Evolutionary conservation across 2,797 vertebrate genomes (phyloP).

Genomic region (Erpetoichthys calabaricus): DNA sequence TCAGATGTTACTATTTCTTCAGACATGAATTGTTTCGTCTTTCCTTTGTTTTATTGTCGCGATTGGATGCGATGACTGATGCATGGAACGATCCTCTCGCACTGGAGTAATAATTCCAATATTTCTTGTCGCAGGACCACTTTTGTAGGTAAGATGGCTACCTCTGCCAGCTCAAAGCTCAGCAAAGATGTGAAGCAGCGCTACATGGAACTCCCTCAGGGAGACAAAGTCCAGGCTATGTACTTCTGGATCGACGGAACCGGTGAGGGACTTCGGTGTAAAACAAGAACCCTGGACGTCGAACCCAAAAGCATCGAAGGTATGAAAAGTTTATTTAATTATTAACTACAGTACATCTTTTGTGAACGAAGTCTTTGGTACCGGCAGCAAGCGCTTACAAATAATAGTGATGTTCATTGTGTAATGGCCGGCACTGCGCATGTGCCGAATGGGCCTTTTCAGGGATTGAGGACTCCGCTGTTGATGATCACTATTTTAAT

Average conservation of each 20-base stretch:
- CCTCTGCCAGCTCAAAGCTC: constrained; percentile 71
- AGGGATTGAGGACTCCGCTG: too few relatives aligned
- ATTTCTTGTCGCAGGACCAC: constrained; percentile 34
- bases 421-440: too few relatives aligned
- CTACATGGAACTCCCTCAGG: constrained; percentile 87
- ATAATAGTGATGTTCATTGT: too few relatives aligned
- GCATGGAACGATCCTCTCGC: constrained; percentile 9
- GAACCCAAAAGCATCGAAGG: constrained; percentile 88
- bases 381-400: background rate
- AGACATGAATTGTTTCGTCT: background rate
- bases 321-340: constrained; percentile 30
- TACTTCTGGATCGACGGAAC: constrained; percentile 96
- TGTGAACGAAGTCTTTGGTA: background rate
- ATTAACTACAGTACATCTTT: background rate
- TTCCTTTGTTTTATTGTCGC: background rate
- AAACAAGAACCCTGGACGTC: constrained; percentile 79
- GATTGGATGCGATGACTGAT: background rate
- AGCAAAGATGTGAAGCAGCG: constrained; percentile 85
- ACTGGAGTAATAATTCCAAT: background rate
- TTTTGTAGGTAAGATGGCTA: constrained; percentile 69
- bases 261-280: constrained; percentile 83
- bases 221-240: constrained; percentile 84
- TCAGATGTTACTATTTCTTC: too few relatives aligned
- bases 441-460: too few relatives aligned
- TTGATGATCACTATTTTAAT: too few relatives aligned